phyloP scores from a whole-genome alignment of 2,797 vertebrate genomes.

The Lateolabrax maculatus region DNA sequence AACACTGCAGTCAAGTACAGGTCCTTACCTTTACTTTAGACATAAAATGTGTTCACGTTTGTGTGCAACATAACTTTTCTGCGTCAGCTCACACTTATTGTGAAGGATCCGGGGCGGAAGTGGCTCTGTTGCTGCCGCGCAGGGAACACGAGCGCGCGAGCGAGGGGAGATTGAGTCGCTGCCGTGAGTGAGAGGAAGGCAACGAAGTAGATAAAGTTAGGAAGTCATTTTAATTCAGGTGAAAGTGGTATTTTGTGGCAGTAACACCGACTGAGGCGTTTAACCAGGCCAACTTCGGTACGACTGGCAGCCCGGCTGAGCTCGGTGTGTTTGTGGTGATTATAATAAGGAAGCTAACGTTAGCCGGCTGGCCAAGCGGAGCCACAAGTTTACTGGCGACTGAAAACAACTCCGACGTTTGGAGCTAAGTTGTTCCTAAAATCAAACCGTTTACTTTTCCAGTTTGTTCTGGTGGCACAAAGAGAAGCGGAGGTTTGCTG shows the following conservation, averaged over 20 bases:
- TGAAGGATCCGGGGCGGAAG: slow-evolving; percentile 45
- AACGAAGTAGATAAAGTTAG: background rate
- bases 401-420: background rate
- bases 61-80: background rate
- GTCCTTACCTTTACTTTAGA: background rate
- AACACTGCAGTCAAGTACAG: background rate
- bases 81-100: slow-evolving; percentile 20
- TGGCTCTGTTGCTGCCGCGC: background rate
- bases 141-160: slow-evolving; percentile 19
- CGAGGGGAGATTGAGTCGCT: slow-evolving; percentile 25
- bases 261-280: rapidly evolving
- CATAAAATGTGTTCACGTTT: background rate
- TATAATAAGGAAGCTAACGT: slow-evolving; percentile 21
- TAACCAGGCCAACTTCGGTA: rapidly evolving
- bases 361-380: slow-evolving; percentile 20
- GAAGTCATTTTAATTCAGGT: rapidly evolving
- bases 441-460: rapidly evolving
- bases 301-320: too few species aligned
- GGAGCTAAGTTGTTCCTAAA: background rate
- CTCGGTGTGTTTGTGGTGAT: background rate
- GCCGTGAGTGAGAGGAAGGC: background rate
- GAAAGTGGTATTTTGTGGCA: rapidly evolving
- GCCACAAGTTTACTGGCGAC: background rate
- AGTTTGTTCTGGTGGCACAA: background rate
- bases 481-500: background rate